phyloP scores from a whole-genome alignment of 2,113 vertebrate species.

The Apeltes quadracus region DNA sequence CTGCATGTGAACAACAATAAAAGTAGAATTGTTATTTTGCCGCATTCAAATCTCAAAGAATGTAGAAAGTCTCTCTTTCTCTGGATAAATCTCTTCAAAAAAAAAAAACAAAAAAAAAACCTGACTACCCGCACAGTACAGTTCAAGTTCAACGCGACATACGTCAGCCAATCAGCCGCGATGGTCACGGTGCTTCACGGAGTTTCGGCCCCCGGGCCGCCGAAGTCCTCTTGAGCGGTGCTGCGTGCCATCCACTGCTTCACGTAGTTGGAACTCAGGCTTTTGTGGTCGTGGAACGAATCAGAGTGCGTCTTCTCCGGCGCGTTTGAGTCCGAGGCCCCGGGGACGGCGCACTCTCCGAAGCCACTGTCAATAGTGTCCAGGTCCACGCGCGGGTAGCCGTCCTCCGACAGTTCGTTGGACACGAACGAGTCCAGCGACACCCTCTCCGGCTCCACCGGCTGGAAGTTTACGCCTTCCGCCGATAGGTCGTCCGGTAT shows the following conservation, averaged over 20 bases:
- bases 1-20: not conserved
- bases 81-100: not conserved
- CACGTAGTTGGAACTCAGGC: conserved; percentile 86
- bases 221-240: conserved; percentile 38
- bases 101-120: not conserved
- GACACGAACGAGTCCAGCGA: conserved; percentile 80
- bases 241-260: conserved; percentile 88
- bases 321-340: conserved; percentile 81
- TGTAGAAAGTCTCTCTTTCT: not conserved
- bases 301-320: conserved; percentile 45
- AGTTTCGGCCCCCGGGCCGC: conserved; percentile 17
- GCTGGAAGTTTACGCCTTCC: conserved; percentile 68
- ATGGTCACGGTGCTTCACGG: not conserved
- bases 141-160: not conserved
- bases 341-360: conserved; percentile 86
- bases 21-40: not conserved
- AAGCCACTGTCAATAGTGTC: conserved; percentile 97
- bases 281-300: conserved; percentile 58
- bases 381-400: conserved; percentile 87
- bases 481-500: not conserved
- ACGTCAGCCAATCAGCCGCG: not conserved
- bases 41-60: not conserved
- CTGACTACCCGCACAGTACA: not conserved
- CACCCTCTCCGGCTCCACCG: conserved; percentile 75
- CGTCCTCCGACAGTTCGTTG: conserved; percentile 77